Conservation (phyloP, 2,113 vertebrate species). For the Pelusios castaneus region DNA sequence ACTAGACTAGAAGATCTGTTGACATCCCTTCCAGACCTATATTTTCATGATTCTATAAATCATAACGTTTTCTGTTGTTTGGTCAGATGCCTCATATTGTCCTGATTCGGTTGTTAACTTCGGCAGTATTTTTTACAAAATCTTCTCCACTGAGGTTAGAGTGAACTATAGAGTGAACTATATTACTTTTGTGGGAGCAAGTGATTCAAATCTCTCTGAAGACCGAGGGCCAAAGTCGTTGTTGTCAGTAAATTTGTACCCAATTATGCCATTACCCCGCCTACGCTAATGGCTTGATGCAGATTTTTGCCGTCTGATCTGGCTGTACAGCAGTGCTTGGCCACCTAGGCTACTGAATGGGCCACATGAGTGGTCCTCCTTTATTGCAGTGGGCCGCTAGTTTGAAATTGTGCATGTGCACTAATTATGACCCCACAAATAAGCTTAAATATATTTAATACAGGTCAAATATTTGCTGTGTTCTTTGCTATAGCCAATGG, state of each 20-base stretch:
- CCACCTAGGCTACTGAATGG: no score
- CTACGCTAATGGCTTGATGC: conserved; percentile 53
- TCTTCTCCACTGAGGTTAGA: neutral
- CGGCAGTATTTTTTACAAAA: neutral
- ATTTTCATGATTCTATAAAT: neutral
- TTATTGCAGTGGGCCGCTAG: no score
- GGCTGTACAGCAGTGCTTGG: neutral
- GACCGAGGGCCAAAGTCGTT: conserved; percentile 22
- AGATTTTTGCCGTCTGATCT: neutral
- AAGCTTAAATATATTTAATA: no score
- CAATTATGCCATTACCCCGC: no score
- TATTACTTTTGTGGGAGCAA: neutral
- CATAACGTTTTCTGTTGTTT: neutral
- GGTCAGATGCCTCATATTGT: neutral
- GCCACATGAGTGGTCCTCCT: no score
- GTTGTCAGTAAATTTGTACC: no score
- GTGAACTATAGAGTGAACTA: neutral
- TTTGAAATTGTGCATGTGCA: no score
- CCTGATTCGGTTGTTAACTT: conserved; percentile 5
- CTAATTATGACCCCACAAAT: no score
- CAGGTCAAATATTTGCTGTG: no score
- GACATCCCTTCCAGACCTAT: no score
- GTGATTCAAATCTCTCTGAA: neutral
- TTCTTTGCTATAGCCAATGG: no score
- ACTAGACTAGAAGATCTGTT: neutral